Conservation (phyloP, 2,113 vertebrate genomes). For the Smithornis capensis region DNA sequence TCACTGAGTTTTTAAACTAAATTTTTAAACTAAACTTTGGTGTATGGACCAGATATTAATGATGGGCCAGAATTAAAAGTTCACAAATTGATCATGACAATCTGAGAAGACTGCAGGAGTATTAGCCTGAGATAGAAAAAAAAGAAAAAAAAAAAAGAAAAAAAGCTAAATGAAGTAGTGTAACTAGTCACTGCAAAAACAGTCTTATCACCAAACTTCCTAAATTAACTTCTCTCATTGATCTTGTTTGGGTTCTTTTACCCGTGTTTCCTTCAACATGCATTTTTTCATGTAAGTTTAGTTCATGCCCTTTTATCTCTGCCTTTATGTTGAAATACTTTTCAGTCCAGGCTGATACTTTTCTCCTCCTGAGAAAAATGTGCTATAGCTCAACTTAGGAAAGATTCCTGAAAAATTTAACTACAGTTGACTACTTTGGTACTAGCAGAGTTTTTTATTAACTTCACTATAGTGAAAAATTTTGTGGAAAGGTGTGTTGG, state of each 20-base stretch:
- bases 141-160: no score
- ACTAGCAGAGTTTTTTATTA: background rate
- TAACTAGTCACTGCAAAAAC: background rate
- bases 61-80: background rate
- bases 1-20: background rate
- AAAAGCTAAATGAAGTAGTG: background rate
- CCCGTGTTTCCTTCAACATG: background rate
- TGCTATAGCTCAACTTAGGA: background rate
- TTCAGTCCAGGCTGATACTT: background rate
- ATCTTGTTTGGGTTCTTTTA: rapidly evolving
- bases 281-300: background rate
- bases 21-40: background rate
- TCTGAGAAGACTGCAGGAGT: background rate
- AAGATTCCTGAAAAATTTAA: background rate
- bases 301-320: background rate
- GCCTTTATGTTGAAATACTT: background rate
- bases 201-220: background rate
- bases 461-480: background rate
- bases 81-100: background rate
- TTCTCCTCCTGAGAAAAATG: background rate
- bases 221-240: background rate
- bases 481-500: background rate
- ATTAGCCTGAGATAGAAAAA: background rate
- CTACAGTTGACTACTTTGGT: background rate
- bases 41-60: background rate